Evolutionary conservation across 2,113 vertebrate species (phyloP).

Genomic region (Osmerus mordax): DNA sequence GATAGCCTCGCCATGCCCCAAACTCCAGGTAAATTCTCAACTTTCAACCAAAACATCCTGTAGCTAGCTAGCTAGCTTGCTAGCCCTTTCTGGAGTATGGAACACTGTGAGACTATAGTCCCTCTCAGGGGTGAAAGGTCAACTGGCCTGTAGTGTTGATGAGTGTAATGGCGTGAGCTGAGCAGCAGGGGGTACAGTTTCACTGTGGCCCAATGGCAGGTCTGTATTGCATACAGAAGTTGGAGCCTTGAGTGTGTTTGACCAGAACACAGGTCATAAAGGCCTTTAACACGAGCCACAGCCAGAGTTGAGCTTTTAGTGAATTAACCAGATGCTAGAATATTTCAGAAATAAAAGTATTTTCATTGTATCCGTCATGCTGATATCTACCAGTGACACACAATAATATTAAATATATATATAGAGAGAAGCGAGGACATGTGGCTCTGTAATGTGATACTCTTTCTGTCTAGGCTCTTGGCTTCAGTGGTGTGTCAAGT

Average conservation of each 20-base stretch:
- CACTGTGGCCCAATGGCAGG: slow-evolving; percentile 8
- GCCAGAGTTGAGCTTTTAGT: slow-evolving; percentile 11
- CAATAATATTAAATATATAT: no score
- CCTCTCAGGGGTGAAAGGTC: no score
- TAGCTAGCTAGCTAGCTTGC: no score
- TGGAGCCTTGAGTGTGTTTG: neutral
- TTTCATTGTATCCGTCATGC: no score
- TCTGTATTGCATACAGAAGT: neutral
- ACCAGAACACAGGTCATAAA: slow-evolving; percentile 8
- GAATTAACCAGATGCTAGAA: neutral
- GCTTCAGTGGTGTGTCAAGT: neutral
- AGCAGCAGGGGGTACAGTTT: slow-evolving; percentile 43
- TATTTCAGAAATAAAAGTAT: neutral
- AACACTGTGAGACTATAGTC: no score
- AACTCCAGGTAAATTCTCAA: neutral
- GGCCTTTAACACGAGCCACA: slow-evolving; percentile 28
- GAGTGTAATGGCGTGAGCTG: slow-evolving; percentile 24
- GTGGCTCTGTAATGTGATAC: no score
- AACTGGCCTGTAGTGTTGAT: neutral
- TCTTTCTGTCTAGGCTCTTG: neutral
- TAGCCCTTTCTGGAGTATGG: no score
- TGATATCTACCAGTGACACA: no score
- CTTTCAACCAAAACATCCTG: neutral
- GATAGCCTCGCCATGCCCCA: neutral
- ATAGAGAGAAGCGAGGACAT: neutral